These are phyloP conservation scores for Drosophila robusta DNA, from an alignment of 2,888 invertebrate genomes.

Conservation along the genomic window DNA sequence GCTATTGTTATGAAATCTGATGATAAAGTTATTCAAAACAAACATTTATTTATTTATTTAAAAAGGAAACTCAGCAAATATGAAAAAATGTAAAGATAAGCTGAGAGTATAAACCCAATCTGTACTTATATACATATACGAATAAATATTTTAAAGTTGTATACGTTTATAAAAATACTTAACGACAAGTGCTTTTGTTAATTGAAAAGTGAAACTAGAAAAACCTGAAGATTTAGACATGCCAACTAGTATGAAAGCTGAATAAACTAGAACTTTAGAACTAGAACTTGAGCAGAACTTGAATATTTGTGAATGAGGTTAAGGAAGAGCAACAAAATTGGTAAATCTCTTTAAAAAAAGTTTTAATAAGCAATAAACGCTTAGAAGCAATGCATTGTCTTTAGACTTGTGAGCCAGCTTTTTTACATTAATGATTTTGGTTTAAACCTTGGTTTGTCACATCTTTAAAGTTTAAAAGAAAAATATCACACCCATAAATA, in stretches of 20 bases:
- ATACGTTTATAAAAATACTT: background rate
- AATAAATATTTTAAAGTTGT: background rate
- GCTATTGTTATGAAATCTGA: conserved; percentile 3
- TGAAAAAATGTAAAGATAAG: background rate
- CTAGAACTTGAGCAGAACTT: conserved; percentile 1
- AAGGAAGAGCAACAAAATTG: no score
- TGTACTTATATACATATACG: background rate
- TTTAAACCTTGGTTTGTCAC: no score
- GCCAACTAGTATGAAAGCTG: conserved; percentile 14
- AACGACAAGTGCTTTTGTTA: background rate
- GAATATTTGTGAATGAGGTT: background rate
- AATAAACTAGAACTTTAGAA: background rate
- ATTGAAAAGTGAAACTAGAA: conserved; percentile 22
- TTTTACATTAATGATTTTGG: no score
- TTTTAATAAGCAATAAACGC: background rate
- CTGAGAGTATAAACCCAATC: background rate
- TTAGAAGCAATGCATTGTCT: no score
- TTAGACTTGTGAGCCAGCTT: no score
- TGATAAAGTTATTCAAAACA: background rate
- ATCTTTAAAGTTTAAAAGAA: no score
- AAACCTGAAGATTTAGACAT: conserved; percentile 4
- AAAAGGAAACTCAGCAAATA: background rate
- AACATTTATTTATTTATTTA: background rate
- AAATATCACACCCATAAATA: no score
- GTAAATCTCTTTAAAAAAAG: background rate